These are phyloP conservation scores for Antheraea assamensis DNA, from an alignment of 2,888 invertebrate genomes.

Conservation along the genomic window DNA sequence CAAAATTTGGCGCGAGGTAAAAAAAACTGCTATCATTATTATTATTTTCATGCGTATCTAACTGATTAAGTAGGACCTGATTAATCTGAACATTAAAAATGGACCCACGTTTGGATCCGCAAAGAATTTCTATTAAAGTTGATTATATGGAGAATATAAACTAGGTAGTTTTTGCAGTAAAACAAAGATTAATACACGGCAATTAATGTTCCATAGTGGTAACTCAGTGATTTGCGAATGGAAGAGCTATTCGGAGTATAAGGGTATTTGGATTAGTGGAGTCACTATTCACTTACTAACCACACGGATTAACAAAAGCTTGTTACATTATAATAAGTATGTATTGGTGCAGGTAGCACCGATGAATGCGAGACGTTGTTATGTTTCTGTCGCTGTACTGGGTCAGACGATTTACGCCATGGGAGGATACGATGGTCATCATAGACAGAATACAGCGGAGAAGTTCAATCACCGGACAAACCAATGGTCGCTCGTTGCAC, in stretches of 20 bases:
- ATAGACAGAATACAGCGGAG: slow-evolving; percentile 93
- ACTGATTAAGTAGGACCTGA: background rate
- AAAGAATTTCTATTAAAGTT: background rate
- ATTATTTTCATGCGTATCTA: background rate
- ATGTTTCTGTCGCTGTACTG: slow-evolving; percentile 91
- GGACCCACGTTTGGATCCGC: too few relatives aligned
- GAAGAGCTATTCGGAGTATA: too few relatives aligned
- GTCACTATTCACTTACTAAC: too few relatives aligned
- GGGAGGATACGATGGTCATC: slow-evolving; percentile 94
- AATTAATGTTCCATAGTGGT: too few relatives aligned
- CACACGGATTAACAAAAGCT: too few relatives aligned
- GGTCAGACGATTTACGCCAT: slow-evolving; percentile 92
- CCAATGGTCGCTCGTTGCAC: slow-evolving; percentile 93
- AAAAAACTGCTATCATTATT: background rate
- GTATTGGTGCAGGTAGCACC: slow-evolving; percentile 84
- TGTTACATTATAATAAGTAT: too few relatives aligned
- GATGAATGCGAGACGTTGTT: slow-evolving; percentile 94
- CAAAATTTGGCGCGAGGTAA: slow-evolving; percentile 91
- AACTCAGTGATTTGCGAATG: too few relatives aligned
- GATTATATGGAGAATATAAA: too few relatives aligned
- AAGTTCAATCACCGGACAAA: slow-evolving; percentile 91
- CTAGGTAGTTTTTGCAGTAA: background rate
- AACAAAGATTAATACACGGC: background rate
- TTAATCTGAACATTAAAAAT: too few relatives aligned
- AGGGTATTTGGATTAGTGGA: too few relatives aligned